Evolutionary conservation across 1,140 invertebrate genomes (phyloP), one percentile per base, ranked within the genome.

Genomic region (Lucilia cuprina): DNA sequence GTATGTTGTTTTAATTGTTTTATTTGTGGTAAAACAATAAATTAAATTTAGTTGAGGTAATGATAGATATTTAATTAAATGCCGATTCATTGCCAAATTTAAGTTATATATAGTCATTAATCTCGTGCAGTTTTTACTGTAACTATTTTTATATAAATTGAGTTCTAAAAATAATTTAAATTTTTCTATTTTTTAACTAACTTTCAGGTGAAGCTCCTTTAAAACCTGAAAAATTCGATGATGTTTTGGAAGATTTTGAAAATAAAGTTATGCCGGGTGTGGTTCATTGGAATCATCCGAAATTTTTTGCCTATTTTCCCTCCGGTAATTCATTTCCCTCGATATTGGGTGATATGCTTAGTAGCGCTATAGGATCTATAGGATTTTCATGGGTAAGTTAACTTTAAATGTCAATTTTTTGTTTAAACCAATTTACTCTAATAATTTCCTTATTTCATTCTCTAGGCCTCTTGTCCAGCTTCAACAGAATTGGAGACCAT

Each of bases 251-350:
- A 84, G 98, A 99, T 91, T 95, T 99, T 17, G 96, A 99, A 87
- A 92, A 93, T 55, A 96, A 96, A 91, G 98, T 99, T 85, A 98
- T 99, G 96, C 96, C 96, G 13, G 98, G 98, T 84, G 95, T 98
- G 75, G 98, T 97, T 0, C 98, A 99, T 89, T 99, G 98, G 98
- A 97, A 99, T 91, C 98, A 99, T 93, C 97, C 98, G 2, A 93
- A 96, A 84, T 99, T 99, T 90, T 97, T 99, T 89, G 98, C 98
- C 2, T 99, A 99, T 91, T 99, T 99, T 91, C 98, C 98, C 5
- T 95, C 97, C 4, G 98, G 97, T 21, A 98, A 98, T 91, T 98
- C 97, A 0, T 99, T 95, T 89, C 97, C 98, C 1, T 98, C 98
- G 3, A 96, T 99, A 75, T 92, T 99, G 19, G 98, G 95, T 5